Evolutionary conservation across 2,888 invertebrate species (phyloP).

Genomic region (Megaustenia siamemsis): DNA sequence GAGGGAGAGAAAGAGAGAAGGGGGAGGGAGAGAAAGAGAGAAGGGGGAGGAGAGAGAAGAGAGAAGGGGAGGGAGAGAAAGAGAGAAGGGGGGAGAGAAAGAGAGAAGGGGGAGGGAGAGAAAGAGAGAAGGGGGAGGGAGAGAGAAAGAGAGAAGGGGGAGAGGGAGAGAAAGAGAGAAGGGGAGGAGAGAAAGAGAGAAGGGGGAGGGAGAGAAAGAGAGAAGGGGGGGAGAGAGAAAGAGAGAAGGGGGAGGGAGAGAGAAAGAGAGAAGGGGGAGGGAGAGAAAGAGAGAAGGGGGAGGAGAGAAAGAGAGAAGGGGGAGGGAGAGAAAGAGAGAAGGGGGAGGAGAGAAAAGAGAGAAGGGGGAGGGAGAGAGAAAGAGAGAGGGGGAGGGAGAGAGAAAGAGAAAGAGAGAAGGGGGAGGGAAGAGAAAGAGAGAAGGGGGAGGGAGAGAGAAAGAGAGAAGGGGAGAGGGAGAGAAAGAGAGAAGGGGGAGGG

Average conservation of each 20-base stretch:
- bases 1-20: background rate
- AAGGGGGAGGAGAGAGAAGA: background rate
- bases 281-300: background rate
- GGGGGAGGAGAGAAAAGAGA: background rate
- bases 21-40: background rate
- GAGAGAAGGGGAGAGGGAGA: background rate
- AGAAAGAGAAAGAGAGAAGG: background rate
- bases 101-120: background rate
- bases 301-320: background rate
- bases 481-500: background rate
- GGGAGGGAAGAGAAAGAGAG: background rate
- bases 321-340: background rate
- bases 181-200: background rate
- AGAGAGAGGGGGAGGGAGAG: background rate
- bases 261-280: background rate
- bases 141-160: constrained; percentile 19
- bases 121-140: too few relatives aligned
- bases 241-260: background rate
- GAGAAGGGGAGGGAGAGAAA: background rate
- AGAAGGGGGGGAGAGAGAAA: background rate
- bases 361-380: background rate
- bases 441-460: too few relatives aligned
- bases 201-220: background rate
- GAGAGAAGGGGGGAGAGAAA: background rate
- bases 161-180: background rate